Percentiles rank a stretch among this genome's conserved stretches.
Conservation (phyloP, 2,888 invertebrate genomes). For the Aspidapion aeneum region DNA sequence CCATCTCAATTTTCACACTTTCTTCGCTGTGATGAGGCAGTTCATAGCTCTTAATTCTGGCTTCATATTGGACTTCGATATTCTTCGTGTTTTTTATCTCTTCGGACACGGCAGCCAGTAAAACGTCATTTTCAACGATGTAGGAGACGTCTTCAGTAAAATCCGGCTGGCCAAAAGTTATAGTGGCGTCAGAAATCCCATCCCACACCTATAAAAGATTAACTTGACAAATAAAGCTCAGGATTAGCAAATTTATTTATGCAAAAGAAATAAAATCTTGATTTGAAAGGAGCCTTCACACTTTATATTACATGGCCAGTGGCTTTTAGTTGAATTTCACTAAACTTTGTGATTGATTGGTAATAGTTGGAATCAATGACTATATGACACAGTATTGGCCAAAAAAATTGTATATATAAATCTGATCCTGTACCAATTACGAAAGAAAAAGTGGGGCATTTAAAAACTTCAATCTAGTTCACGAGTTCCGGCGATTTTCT, state of each 20-base stretch:
- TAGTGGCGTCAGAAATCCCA: conserved; percentile 82
- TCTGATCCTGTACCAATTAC: too few relatives aligned
- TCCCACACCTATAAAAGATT: conserved; percentile 82
- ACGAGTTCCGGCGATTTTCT: too few relatives aligned
- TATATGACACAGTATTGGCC: too few relatives aligned
- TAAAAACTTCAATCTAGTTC: too few relatives aligned
- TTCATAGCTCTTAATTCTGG: conserved; percentile 64
- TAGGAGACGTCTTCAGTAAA: conserved; percentile 76
- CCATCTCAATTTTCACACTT: conserved; percentile 54
- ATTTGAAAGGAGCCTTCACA: not conserved
- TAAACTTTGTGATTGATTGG: too few relatives aligned
- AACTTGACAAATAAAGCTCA: too few relatives aligned
- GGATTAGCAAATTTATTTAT: not conserved
- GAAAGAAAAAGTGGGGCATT: too few relatives aligned
- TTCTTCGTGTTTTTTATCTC: conserved; percentile 54
- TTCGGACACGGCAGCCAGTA: conserved; percentile 69
- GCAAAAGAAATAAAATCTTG: not conserved
- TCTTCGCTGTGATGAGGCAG: conserved; percentile 49
- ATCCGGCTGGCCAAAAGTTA: conserved; percentile 77
- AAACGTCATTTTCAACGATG: conserved; percentile 91
- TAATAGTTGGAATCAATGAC: too few relatives aligned
- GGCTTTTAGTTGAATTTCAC: too few relatives aligned
- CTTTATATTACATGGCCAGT: too few relatives aligned
- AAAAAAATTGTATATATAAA: too few relatives aligned
- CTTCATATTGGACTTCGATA: conserved; percentile 64